Base-by-base conservation (phyloP, 2,797 vertebrate genomes). In the Danio choprae region DNA sequence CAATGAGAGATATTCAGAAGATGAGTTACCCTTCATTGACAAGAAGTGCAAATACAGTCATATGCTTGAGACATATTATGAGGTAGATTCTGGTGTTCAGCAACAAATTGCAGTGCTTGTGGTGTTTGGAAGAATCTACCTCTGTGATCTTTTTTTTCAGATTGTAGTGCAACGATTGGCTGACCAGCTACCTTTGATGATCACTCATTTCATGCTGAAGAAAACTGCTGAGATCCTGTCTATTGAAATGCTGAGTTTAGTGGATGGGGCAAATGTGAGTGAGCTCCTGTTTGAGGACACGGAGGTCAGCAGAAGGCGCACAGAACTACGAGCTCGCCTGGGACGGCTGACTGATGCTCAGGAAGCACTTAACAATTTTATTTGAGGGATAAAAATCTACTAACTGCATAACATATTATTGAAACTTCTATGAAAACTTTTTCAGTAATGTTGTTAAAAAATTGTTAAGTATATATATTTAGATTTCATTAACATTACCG, bases 151-250 rank as follows among this genome's bases (percentile, higher is more conserved):
- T 13, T 77, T 13, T 51, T 59, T 58, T 1, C 85, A 95, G 94
- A 92, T 88, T 74, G 87, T 86, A 13, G 62, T 81, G 12, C 87
- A 80, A 15, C 90, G 91, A 56, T 85, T 95, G 68, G 75, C 88
- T 74, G 92, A 89, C 46, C 93, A 95, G 77, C 81, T 95, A 38
- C 93, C 94, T 6, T 80, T 94, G 80, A 85, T 93, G 86, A 90
- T 95, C 84, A 86, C 90, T 20, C 93, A 85, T 85, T 92, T 84
- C 76, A 20, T 92, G 36, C 88, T 96, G 9, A 77, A 86, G 16
- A 86, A 89, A 11, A 92, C 87, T 0, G 84, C 87, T 5, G 76
- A 86, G 4, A 13, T 74, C 0, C 77, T 96, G 38, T 89, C 92
- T 79, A 89, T 65, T 0, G 16, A 80, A 44, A 90, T 93, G 90